Base-by-base conservation (phyloP, 2,113 vertebrate species). In the Eolophus roseicapilla region DNA sequence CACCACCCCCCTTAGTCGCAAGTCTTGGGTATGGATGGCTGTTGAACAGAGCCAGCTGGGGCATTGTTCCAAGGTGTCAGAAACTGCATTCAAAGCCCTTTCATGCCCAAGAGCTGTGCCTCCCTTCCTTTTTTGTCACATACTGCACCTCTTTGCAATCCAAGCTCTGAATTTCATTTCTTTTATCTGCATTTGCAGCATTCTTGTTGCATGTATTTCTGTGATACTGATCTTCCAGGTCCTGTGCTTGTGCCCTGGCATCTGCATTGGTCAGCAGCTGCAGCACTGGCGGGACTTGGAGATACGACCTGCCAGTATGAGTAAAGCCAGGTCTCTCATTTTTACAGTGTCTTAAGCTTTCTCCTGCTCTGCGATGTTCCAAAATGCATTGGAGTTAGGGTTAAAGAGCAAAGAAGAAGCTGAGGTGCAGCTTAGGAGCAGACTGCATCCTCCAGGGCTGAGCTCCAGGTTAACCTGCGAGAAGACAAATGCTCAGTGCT, bases 1-100 rank as follows among this genome's bases (percentile, higher is more conserved):
- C 59, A 37, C 46, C 12, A 3, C 7, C 16, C 4, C 6, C 19
- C 33, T 3, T 3, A 31, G 16, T 71, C 19, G 1, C 7, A n/a
- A 69, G 53, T 19, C 41, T 90, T 86, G 76, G 23, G 1, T 65
- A 24, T 35, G 77, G 59, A 27, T 67, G 29, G n/a, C 31, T 69
- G 13, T 73, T 69, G 62, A 95, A 68, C 6, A 2, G 53, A 81
- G n/a, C 41, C 35, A 60, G 39, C 47, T 57, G 69, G 25, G 44
- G 7, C 63, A 65, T 88, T 95, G 47, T 88, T 90, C 44, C 63
- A 86, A 74, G 63, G 44, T 69, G 33, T 69, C 68, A 68, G 89
- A 44, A 90, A 7, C 49, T 57, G 15, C 19, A 17, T 79, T 88
- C 44, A 77, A 77, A 80, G 31, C 23, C 17, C 24, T 83, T 52